A percentile compares a stretch with the other conserved stretches of the same genome.
phyloP scores from a whole-genome alignment of 2,797 vertebrate species.

The Melanogrammus aeglefinus region DNA sequence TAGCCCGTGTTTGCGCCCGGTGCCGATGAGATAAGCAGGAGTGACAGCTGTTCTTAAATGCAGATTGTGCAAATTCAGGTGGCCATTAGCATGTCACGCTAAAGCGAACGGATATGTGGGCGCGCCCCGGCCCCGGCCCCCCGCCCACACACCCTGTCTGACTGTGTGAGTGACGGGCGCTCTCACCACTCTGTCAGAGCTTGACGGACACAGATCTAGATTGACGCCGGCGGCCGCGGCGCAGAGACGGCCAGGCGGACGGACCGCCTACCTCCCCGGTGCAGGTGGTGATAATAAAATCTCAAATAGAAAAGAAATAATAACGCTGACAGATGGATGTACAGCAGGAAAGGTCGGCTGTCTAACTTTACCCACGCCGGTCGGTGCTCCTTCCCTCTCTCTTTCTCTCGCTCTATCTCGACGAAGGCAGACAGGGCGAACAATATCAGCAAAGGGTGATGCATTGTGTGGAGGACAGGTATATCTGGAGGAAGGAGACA shows the following conservation, averaged over 20 bases:
- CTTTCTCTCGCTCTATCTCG: not conserved
- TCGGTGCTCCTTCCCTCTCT: not conserved
- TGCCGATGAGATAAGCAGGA: not conserved
- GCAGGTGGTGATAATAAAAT: not conserved
- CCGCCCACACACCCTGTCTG: not conserved
- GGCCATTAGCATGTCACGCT: conserved; percentile 42
- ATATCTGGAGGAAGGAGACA: conserved; percentile 37
- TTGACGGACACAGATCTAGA: conserved; percentile 43
- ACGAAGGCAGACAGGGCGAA: conserved; percentile 33
- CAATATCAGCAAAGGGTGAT: conserved; percentile 51
- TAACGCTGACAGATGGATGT: not conserved
- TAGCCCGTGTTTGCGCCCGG: too few species aligned
- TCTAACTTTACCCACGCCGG: not conserved
- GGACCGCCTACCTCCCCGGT: not conserved
- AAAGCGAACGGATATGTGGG: conserved; percentile 38
- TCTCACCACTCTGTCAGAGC: conserved; percentile 39
- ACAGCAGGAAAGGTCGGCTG: not conserved
- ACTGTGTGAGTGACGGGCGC: conserved; percentile 44
- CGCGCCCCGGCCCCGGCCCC: not conserved
- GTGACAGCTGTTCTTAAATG: conserved; percentile 13
- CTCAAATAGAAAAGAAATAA: not conserved
- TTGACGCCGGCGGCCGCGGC: not conserved
- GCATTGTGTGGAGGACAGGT: conserved; percentile 44
- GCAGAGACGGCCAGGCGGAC: not conserved
- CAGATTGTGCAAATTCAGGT: conserved; percentile 39